Percentiles rank a stretch among this genome's conserved stretches.
Evolutionary conservation across 2,888 invertebrate species (phyloP).

Genomic region (Campopleginae sp.): DNA sequence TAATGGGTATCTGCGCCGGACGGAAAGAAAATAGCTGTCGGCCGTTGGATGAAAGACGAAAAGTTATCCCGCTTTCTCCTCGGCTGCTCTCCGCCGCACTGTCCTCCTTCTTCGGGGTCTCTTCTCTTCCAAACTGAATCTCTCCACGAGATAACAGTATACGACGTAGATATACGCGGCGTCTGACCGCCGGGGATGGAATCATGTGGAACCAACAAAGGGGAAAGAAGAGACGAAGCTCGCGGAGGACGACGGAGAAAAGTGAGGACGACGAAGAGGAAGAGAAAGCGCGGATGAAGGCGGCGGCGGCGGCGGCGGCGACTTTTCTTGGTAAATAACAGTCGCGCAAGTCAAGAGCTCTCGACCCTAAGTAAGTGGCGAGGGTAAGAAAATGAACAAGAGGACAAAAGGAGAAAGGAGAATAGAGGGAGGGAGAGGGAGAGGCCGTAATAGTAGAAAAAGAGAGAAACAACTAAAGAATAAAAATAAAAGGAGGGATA

Average conservation of each 20-base stretch:
- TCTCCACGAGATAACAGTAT: constrained; percentile 65
- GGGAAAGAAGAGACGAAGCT: constrained; percentile 33
- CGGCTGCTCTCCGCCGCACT: constrained; percentile 55
- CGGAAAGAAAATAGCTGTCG: constrained; percentile 19
- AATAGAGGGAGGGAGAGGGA: constrained; percentile 61
- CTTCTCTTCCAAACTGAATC: constrained; percentile 56
- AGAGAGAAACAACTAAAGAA: constrained; percentile 61
- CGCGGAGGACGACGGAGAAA: constrained; percentile 23
- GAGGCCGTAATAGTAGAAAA: constrained; percentile 49
- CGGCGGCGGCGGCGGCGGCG: no score
- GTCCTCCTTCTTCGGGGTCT: constrained; percentile 35
- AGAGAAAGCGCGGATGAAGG: constrained; percentile 42
- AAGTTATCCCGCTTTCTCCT: constrained; percentile 41
- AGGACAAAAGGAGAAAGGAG: constrained; percentile 70
- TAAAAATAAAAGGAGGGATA: constrained; percentile 52
- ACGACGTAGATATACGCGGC: constrained; percentile 65
- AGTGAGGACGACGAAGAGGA: constrained; percentile 27
- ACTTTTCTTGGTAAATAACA: constrained; percentile 68
- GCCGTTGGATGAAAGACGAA: constrained; percentile 36
- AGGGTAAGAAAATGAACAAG: constrained; percentile 39
- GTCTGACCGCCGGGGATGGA: constrained; percentile 64
- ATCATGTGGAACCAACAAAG: constrained; percentile 53
- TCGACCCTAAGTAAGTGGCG: constrained; percentile 61
- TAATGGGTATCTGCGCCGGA: background rate
- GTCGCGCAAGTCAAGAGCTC: constrained; percentile 59